Evolutionary conservation across 1,140 invertebrate genomes (phyloP).

Genomic region (Amphibalanus amphitrite): DNA sequence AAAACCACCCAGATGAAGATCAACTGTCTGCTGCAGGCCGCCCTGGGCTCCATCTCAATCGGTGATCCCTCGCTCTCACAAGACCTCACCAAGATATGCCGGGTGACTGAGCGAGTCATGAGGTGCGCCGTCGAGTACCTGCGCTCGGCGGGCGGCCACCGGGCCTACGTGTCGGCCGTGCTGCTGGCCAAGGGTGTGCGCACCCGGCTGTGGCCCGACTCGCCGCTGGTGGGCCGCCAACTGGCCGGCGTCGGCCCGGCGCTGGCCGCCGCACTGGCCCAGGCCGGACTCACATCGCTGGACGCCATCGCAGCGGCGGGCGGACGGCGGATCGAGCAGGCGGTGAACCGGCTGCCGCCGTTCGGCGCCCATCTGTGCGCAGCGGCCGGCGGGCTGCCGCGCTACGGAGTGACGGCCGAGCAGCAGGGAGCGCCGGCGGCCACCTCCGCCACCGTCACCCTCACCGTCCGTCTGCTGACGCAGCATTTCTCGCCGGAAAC

Average conservation of each 20-base stretch:
- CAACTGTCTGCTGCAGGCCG: conserved; percentile 43
- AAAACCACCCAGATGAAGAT: conserved; percentile 13
- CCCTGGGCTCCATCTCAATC: conserved; percentile 47
- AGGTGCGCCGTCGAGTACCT: conserved; percentile 39
- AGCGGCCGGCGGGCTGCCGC: neutral
- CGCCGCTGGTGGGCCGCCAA: conserved; percentile 46
- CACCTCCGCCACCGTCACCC: neutral
- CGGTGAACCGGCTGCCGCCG: neutral
- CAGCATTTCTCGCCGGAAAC: neutral
- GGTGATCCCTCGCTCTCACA: conserved; percentile 44
- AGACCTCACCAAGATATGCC: conserved; percentile 48
- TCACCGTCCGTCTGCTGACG: neutral
- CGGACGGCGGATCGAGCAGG: conserved; percentile 40
- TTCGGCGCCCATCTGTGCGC: neutral
- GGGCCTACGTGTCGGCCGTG: conserved; percentile 36
- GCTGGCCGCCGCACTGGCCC: conserved; percentile 41
- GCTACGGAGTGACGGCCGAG: neutral
- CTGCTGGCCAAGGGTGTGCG: conserved; percentile 45
- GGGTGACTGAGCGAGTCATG: conserved; percentile 42
- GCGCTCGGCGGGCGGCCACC: conserved; percentile 22
- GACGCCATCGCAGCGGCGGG: conserved; percentile 41
- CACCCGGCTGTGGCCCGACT: conserved; percentile 54
- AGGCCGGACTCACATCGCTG: conserved; percentile 46
- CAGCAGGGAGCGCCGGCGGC: neutral
- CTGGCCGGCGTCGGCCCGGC: conserved; percentile 47